Evolutionary conservation across 2,113 vertebrate species (phyloP), one percentile per base, ranked within the genome.

Genomic region (Condylura cristata): DNA sequence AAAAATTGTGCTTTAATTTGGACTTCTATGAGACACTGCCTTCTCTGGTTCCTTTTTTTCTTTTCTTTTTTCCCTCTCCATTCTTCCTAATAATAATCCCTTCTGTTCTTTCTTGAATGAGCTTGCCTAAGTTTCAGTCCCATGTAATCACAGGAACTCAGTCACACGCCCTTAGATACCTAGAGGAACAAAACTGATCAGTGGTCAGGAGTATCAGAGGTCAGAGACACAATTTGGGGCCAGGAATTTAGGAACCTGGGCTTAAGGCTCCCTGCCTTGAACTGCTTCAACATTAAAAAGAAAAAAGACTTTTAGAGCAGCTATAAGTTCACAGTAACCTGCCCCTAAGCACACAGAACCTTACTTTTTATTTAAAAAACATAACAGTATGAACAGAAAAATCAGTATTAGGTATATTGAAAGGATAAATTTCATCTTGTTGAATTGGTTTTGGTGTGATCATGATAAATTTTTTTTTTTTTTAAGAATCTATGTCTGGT

Each of bases 261-360:
- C 24, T 32, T 60, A 30, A 53, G 41, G 65, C 65, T 74, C 16
- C 26, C 7, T 58, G 30, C 41, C 70, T 82, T 87, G 81, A 89
- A 3, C 80, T 91, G 22, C 53, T 30, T 56, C 32, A 85, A 37
- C 22, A 39, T 39, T 60, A 17, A 56, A 78, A 63, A 53, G 51
- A 34, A n/a, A 79, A 53, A 82, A 39, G 6, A 61, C 32, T 90
- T 95, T 93, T 70, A 92, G 75, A 91, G 34, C 91, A 91, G 34
- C 91, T 94, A 95, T 86, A 86, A 74, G n/a, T 89, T 93, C 48
- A 72, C 0, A 39, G 61, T 22, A 91, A 39, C 56, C 14, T 68
- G 14, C n/a, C 11, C 34, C 65, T 32, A 11, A 11, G 17, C 20
- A 53, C 24, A 39, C 17, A 60, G 16, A 79, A 5, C 14, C 34